phyloP scores from a whole-genome alignment of 2,797 vertebrate genomes.

The Zalophus californianus region DNA sequence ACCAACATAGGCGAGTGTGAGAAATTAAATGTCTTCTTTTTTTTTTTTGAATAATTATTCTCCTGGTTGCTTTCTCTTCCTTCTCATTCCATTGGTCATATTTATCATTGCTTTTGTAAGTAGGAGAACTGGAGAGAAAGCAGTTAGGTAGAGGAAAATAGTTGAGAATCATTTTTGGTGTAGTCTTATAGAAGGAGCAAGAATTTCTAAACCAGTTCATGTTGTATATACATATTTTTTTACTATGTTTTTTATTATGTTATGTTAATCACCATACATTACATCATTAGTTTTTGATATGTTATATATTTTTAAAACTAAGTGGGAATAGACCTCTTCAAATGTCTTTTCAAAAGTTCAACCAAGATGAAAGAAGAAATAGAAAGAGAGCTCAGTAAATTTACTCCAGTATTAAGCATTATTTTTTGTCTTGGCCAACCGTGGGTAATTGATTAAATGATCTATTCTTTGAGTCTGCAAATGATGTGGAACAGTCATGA shows the following conservation, averaged over 20 bases:
- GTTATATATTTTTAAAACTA: not conserved
- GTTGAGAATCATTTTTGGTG: not conserved
- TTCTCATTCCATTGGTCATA: not conserved
- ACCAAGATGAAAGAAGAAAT: not conserved
- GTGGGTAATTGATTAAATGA: not conserved
- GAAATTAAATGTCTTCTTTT: not conserved
- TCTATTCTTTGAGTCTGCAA: not conserved
- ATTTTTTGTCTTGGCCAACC: not conserved
- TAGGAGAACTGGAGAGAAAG: not conserved
- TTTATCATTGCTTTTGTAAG: not conserved
- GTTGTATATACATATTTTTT: not conserved
- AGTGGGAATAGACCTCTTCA: not conserved
- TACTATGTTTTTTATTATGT: too few relatives aligned
- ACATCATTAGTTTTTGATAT: not conserved
- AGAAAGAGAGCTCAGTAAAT: not conserved
- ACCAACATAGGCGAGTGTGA: not conserved
- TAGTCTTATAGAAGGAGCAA: not conserved
- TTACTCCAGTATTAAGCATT: not conserved
- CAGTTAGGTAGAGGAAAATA: not conserved
- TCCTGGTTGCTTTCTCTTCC: not conserved
- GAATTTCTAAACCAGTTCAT: not conserved
- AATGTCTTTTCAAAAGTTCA: not conserved
- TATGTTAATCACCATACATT: too few relatives aligned
- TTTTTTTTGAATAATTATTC: not conserved
- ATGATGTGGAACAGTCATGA: not conserved